A percentile compares a stretch with the other conserved stretches of the same genome.
Conservation (phyloP, 2,888 invertebrate genomes). For the Melanchra persicariae region DNA sequence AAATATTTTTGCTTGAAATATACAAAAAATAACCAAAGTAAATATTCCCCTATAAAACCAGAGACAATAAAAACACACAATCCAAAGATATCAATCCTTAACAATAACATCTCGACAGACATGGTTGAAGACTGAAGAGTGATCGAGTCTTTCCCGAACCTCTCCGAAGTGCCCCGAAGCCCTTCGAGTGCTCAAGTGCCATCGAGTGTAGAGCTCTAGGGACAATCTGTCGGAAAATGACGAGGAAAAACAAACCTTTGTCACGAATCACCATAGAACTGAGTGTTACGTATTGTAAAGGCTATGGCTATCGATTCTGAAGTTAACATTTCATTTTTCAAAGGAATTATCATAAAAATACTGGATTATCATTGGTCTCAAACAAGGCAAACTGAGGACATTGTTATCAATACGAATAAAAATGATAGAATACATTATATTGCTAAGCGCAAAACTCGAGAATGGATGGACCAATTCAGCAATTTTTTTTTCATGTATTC, state of each 20-base stretch:
- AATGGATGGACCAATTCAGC: too few species aligned
- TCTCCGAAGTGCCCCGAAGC: conserved; percentile 62
- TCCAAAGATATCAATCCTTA: conserved; percentile 50
- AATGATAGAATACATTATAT: too few species aligned
- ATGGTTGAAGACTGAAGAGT: conserved; percentile 41
- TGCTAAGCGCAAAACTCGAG: too few species aligned
- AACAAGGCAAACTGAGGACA: too few species aligned
- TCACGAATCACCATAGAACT: conserved; percentile 69
- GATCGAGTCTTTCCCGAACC: conserved; percentile 70
- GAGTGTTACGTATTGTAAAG: conserved; percentile 57
- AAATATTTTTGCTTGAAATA: too few species aligned
- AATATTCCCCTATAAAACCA: not conserved
- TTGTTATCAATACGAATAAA: too few species aligned
- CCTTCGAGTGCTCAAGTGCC: conserved; percentile 62
- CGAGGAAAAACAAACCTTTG: conserved; percentile 84
- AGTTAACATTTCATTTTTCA: too few species aligned
- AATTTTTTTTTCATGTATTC: too few species aligned
- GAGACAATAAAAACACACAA: conserved; percentile 20
- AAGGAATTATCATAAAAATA: too few species aligned
- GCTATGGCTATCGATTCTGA: conserved; percentile 26
- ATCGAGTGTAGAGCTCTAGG: conserved; percentile 70
- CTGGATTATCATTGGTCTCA: too few species aligned
- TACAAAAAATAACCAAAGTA: not conserved
- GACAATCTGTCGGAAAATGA: conserved; percentile 82
- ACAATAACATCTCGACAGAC: conserved; percentile 60